Percentiles rank a stretch among this genome's conserved stretches.
Conservation (phyloP, 2,113 vertebrate species). For the Eurystomus gularis region DNA sequence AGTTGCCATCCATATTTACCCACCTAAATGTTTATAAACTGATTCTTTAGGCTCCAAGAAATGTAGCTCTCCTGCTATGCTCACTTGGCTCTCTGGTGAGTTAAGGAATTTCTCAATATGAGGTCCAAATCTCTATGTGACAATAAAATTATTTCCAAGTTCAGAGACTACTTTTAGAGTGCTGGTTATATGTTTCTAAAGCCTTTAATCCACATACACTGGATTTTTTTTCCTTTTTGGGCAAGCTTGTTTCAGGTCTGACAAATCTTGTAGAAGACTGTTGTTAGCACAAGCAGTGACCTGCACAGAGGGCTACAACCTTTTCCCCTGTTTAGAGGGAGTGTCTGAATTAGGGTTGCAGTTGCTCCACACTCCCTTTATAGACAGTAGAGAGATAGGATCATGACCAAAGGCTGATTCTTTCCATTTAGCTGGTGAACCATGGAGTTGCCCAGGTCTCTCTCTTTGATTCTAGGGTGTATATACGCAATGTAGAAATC, state of each 20-base stretch:
- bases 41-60: neutral
- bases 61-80: neutral
- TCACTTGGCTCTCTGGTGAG: neutral
- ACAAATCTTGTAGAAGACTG: neutral
- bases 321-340: neutral
- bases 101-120: neutral
- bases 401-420: neutral
- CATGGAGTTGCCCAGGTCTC: neutral
- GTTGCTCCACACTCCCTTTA: neutral
- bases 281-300: neutral
- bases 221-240: neutral
- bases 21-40: neutral
- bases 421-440: neutral
- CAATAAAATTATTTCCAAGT: neutral
- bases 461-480: neutral
- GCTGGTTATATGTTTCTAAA: neutral
- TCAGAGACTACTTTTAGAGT: neutral
- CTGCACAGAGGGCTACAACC: neutral
- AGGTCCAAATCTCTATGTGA: neutral
- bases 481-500: neutral
- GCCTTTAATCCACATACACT: neutral
- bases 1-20: neutral
- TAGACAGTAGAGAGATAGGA: neutral
- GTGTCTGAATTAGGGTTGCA: neutral
- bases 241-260: neutral